Evolutionary conservation across 2,113 vertebrate genomes (phyloP).

Genomic region (Leucopternis melanops): DNA sequence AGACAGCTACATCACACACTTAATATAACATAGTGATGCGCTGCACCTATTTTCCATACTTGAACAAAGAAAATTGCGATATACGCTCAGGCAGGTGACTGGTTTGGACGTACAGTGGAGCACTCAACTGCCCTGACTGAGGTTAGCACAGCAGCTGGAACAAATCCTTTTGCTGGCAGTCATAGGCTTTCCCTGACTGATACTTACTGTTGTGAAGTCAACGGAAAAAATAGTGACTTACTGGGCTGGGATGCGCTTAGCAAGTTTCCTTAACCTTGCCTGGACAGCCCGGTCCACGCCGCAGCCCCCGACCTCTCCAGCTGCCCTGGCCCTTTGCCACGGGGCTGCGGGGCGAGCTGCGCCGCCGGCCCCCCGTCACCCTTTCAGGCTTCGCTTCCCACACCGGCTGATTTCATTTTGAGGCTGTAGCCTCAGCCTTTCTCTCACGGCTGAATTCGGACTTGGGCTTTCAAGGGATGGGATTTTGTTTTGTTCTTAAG

Average conservation of each 20-base stretch:
- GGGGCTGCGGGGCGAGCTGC: not conserved
- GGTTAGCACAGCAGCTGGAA: not conserved
- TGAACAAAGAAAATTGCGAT: not conserved
- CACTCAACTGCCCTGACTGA: not conserved
- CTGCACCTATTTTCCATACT: not conserved
- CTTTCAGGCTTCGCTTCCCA: not conserved
- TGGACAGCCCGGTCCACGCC: fast-evolving
- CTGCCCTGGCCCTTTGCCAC: not conserved
- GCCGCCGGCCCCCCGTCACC: fast-evolving
- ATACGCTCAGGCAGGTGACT: not conserved
- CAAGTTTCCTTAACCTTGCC: not conserved
- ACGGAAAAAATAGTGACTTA: not conserved
- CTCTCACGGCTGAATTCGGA: not conserved
- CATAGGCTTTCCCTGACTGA: not conserved
- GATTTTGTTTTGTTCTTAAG: not conserved
- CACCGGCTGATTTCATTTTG: not conserved
- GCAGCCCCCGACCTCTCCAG: fast-evolving
- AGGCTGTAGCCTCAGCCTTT: not conserved
- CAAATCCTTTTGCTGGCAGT: not conserved
- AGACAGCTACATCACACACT: not conserved
- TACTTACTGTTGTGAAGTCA: not conserved
- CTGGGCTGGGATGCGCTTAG: not conserved
- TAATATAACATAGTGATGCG: not conserved
- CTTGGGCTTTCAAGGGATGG: not conserved
- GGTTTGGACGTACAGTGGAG: not conserved